Evolutionary conservation across 1,140 invertebrate species (phyloP), one percentile per base, ranked within the genome.

Genomic region (Zaprionus taronus): DNA sequence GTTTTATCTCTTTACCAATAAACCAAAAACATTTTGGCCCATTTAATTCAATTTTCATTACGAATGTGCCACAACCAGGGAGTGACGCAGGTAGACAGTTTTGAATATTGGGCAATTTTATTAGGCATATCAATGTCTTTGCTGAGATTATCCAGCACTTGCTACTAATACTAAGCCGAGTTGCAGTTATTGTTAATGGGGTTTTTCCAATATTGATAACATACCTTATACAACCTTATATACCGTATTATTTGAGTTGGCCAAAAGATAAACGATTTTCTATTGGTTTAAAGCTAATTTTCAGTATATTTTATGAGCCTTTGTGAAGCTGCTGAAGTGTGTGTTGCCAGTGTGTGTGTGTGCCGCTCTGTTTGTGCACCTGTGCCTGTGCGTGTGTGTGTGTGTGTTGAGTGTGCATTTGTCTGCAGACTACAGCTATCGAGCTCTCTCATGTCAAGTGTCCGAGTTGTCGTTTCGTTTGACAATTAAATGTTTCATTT

Each of bases 401-500:
- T 28, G 9, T 28, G 15, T 24, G 41, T 38, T 38, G 14, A n/a
- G 15, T 47, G 12, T 63, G 41, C 20, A 20, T 20, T 20, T 20
- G 20, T 20, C 20, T 20, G 20, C 31, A 47, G 41, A 17, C 20
- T 41, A 41, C 24, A 24, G 26, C 15, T 53, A n/a, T 36, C 20
- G 36, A 58, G 11, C 31, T 11, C 9, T 3, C 31, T 69, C 28
- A 69, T 62, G 44, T 56, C 72, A 69, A 74, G 62, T 80, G 61
- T 64, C 28, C 24, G n/a, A 31, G 28, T 36, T 78, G 79, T 71
- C 74, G 77, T 74, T 47, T 62, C 55, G 67, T 81, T 81, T 71
- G 75, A 78, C 75, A 81, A 66, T 80, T 80, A 73, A 47, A 24
- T 38, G 58, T 44, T 56, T 58, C 6, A 81, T 80, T 77, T 78